phyloP scores from a whole-genome alignment of 2,113 vertebrate genomes.

The Chaetura pelagica region DNA sequence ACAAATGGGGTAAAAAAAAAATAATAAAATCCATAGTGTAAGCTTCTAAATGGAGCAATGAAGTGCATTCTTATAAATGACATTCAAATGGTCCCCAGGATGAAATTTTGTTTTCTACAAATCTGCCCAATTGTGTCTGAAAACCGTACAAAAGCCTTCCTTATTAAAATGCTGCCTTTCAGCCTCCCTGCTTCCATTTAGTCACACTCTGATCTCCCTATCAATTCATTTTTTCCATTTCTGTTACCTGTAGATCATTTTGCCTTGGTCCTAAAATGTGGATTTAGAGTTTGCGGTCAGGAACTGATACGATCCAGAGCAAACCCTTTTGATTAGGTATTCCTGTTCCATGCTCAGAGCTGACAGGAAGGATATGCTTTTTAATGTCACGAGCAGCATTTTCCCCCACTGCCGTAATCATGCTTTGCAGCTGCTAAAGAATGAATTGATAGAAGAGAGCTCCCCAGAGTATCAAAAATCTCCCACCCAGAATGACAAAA shows the following conservation, averaged over 20 bases:
- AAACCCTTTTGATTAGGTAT: conserved; percentile 69
- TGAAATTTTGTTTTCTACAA: conserved; percentile 4
- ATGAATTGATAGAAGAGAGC: neutral
- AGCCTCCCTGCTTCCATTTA: conserved; percentile 67
- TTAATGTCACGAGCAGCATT: neutral
- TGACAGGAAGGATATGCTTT: conserved; percentile 60
- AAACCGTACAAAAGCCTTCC: conserved; percentile 15
- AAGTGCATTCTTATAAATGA: conserved; percentile 40
- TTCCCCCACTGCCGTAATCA: neutral
- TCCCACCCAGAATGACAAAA: conserved; percentile 38
- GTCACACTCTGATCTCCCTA: conserved; percentile 68
- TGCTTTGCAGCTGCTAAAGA: conserved; percentile 24
- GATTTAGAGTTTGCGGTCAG: conserved; percentile 57
- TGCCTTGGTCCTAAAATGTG: conserved; percentile 54
- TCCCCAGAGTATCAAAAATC: conserved; percentile 18
- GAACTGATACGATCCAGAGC: conserved; percentile 65
- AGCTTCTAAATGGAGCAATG: conserved; percentile 38
- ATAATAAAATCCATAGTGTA: neutral
- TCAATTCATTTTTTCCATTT: conserved; percentile 61
- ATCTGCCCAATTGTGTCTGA: neutral
- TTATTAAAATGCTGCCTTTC: conserved; percentile 52
- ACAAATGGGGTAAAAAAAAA: neutral
- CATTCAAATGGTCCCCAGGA: conserved; percentile 22
- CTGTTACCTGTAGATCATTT: conserved; percentile 66
- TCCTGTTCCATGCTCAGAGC: conserved; percentile 33